Base-by-base conservation (phyloP, 2,797 vertebrate species). In the Psittacula echo region DNA sequence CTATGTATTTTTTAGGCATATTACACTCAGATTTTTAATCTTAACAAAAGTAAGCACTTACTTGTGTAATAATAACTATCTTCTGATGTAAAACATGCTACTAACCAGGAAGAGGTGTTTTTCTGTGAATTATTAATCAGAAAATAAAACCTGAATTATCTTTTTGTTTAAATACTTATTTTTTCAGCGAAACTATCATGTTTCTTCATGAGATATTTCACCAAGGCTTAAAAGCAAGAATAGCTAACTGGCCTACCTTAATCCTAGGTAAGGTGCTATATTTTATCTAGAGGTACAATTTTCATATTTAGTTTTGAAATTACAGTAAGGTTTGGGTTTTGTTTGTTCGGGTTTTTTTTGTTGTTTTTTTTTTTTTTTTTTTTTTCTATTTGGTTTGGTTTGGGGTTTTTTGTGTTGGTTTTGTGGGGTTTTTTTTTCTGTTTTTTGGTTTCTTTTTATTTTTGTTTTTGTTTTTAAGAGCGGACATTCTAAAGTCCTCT, bases 191-290 rank as follows among this genome's bases (percentile, higher is more conserved):
- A 98, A 99, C 99, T 90, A 99, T 99, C 94, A 99, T 99, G 99
- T 99, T 99, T 97, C 98, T 99, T 70, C 99, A 99, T 96, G 99
- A 99, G 98, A 99, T 99, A 98, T 99, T 99, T 98, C 99, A 99
- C 97, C 99, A 99, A 97, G 99, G 99, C 95, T 97, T 99, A 91
- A 99, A 99, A 98, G 99, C 99, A 62, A 98, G 99, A 96, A 99
- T 99, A 96, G 99, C 99, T 87, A 99, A 99, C 97, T 99, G 99
- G 99, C 99, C 99, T 60, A 99, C 99, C 58, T 98, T 99, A 97
- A 99, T 99, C 97, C 98, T 99, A 98, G 99, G 99, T 99, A 98
- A 98, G 99, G 97, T 45, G 29, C 9, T 87, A 4, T 76, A 17
- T 71, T 91, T 87, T 94, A 27, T 83, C 10, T 47, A 20, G 23